Evolutionary conservation across 1,140 invertebrate species (phyloP).

Genomic region (Gryon sp.): DNA sequence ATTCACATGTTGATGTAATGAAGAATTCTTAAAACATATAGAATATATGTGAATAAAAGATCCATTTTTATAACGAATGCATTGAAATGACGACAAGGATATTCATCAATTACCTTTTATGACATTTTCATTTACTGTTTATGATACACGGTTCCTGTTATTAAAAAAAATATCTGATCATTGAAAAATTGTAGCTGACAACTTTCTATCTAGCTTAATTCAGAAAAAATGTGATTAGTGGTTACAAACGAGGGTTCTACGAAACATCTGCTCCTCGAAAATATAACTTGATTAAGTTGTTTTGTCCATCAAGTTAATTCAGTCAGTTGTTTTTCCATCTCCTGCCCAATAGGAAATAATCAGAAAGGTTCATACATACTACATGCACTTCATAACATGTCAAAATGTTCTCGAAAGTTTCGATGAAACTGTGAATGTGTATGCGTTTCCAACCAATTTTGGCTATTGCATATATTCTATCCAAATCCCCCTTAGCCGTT

Average conservation of each 20-base stretch:
- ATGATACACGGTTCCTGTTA: too few species aligned
- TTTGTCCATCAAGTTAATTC: slow-evolving; percentile 36
- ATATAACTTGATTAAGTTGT: slow-evolving; percentile 25
- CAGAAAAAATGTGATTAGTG: background rate
- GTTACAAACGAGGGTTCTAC: slow-evolving; percentile 15
- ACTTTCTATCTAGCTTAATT: too few species aligned
- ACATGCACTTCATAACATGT: slow-evolving; percentile 46
- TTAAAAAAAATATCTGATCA: too few species aligned
- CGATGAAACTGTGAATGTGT: slow-evolving; percentile 46
- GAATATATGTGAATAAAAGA: background rate
- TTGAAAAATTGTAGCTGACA: too few species aligned
- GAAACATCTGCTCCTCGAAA: background rate
- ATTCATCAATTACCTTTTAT: background rate
- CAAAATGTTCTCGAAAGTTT: slow-evolving; percentile 50
- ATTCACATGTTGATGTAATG: too few species aligned
- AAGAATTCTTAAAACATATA: too few species aligned
- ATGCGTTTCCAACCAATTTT: slow-evolving; percentile 43
- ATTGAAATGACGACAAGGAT: background rate
- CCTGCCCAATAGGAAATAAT: slow-evolving; percentile 47
- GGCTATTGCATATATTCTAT: slow-evolving; percentile 29
- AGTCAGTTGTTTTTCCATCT: slow-evolving; percentile 50
- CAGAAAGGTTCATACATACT: slow-evolving; percentile 40
- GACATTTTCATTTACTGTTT: background rate
- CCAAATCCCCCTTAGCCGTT: slow-evolving; percentile 13
- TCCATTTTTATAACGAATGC: background rate